Evolutionary conservation across 2,113 vertebrate genomes (phyloP).

Genomic region (Dicerorhinus sumatrensis): DNA sequence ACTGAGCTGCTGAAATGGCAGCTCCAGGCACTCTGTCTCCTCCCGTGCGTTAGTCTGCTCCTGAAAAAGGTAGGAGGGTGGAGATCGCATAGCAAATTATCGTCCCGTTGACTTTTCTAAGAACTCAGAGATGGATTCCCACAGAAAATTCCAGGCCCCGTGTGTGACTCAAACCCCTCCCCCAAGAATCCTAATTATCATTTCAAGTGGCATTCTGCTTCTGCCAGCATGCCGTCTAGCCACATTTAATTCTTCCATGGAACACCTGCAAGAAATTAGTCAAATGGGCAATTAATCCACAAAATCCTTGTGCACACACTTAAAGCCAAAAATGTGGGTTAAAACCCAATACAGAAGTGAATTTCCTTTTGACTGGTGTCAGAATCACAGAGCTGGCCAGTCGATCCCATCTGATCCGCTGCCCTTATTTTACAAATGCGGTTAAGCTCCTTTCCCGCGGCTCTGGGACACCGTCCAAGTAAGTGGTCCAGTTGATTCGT

Average conservation of each 20-base stretch:
- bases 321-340: conserved; percentile 28
- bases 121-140: not conserved
- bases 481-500: not conserved
- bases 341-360: not conserved
- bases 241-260: not conserved
- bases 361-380: not conserved
- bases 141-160: conserved; percentile 32
- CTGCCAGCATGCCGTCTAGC: not conserved
- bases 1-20: not conserved
- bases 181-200: conserved; percentile 27
- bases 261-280: conserved; percentile 72
- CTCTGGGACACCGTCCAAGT: not conserved
- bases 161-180: not conserved
- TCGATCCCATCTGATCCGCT: not conserved
- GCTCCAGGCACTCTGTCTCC: not conserved
- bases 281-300: conserved; percentile 47
- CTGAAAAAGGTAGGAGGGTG: not conserved
- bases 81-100: conserved; percentile 52
- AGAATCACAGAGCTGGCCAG: not conserved
- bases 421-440: not conserved
- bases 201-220: conserved; percentile 42
- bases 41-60: not conserved
- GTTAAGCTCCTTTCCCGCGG: not conserved
- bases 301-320: not conserved
- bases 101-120: conserved; percentile 49